Evolutionary conservation across 2,797 vertebrate species (phyloP), one percentile per base, ranked within the genome.

Genomic region (Hipposideros larvatus): DNA sequence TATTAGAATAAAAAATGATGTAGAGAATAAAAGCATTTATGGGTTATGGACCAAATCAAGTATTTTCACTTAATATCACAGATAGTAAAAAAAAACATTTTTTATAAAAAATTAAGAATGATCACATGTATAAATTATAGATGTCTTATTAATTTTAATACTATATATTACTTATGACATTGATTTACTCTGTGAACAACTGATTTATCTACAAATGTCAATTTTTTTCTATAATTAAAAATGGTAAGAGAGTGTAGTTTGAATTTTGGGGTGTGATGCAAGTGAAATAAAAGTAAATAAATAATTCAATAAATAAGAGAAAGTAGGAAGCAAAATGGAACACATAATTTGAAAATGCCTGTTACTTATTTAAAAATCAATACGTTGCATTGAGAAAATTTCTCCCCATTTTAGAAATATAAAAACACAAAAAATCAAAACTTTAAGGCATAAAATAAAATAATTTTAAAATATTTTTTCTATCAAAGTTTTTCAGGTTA

Each of bases 291-390:
- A 15, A 68, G 5, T 43, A 26, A 84, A 70, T 75, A 51, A 93
- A 53, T 92, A 63, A 87, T 37, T 73, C 43, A 79, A 37, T 55
- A 91, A 59, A 71, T 66, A 41, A 89, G 53, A 85, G 18, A 91
- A 94, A 80, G 68, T 51, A n/a, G 18, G 53, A 83, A 26, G 10
- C 41, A 84, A 95, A 87, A 66, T 71, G 37, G 16, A 63, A 75
- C 61, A 53, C 3, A n/a, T 59, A 78, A 74, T 73, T 79, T 7
- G 34, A 91, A 90, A 92, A 95, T 66, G 4, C 1, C 34, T 68
- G 3, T 78, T 96, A 87, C 31, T 31, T 66, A 84, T 66, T 74
- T 73, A 43, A 91, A 94, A 74, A 37, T 88, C 59, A 79, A n/a
- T 37, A 71, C 26, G 2, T 48, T 37, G 0, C 46, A 51, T 19